These are phyloP conservation scores for Melanargia galathea DNA, from an alignment of 2,888 invertebrate genomes.

Conservation along the genomic window DNA sequence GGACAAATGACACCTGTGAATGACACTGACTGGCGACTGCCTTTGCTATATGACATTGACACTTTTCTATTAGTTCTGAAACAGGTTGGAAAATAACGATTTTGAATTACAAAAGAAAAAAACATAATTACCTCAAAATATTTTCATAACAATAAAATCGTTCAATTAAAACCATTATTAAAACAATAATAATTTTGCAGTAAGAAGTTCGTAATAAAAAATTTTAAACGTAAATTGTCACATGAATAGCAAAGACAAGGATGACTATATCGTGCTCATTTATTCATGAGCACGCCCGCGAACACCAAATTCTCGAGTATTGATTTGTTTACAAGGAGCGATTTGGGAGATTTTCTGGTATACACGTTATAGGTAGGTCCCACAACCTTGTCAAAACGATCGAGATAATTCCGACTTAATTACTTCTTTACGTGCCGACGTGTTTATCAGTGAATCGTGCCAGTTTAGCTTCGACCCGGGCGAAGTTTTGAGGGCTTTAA, in stretches of 20 bases:
- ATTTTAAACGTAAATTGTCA: not conserved
- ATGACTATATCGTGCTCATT: conserved; percentile 39
- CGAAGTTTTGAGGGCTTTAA: conserved; percentile 62
- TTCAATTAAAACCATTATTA: no score
- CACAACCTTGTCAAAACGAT: conserved; percentile 74
- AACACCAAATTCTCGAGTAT: conserved; percentile 65
- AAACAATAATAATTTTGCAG: not conserved
- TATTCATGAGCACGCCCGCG: conserved; percentile 58
- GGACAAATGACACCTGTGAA: not conserved
- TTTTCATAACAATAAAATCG: no score
- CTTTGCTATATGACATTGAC: not conserved
- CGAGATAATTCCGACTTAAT: conserved; percentile 74
- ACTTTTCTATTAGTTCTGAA: conserved; percentile 2
- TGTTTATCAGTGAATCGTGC: conserved; percentile 73
- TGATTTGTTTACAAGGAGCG: conserved; percentile 78
- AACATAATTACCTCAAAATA: no score
- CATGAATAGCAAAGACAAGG: conserved; percentile 35
- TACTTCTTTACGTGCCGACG: conserved; percentile 70
- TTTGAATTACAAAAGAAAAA: no score
- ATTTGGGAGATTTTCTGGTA: conserved; percentile 54
- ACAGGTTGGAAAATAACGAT: not conserved
- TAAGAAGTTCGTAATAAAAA: not conserved
- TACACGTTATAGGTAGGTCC: conserved; percentile 58
- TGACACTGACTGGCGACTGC: not conserved
- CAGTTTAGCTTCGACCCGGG: conserved; percentile 57